Base-by-base conservation (phyloP, 2,888 invertebrate species). In the Troglohyphantes excavatus region DNA sequence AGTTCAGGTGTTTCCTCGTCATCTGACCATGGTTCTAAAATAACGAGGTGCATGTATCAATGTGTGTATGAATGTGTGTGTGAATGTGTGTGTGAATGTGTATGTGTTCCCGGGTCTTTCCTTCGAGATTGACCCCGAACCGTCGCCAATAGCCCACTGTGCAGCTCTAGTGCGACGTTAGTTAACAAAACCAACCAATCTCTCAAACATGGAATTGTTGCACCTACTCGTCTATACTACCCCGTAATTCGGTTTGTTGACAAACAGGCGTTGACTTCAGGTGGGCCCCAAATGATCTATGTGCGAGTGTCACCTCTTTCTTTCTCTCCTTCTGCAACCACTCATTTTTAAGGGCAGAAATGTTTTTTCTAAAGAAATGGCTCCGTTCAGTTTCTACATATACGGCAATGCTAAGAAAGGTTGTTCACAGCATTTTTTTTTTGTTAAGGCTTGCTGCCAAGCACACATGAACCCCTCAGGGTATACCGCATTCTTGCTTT, bases 331-430 rank as follows among this genome's bases (percentile, higher is more conserved):
- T 59, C 76, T 70, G 39, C 23, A 59, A 67, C 23, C 26, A 17
- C 27, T 68, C 53, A 33, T 68, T 68, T 76, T 67, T 29, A 17
- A 67, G 68, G 68, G 75, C 67, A 27, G 83, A 53, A 33, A 39
- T 46, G 23, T 76, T 85, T 85, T 85, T 85, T 85, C 33, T 73
- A n/a, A 67, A 43, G 78, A 78, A 70, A 70, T 43, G 68, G 23
- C 39, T 53, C 59, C 61, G 26, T 86, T 63, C 26, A 27, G 27
- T 43, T 61, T 27, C 19, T 72, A 13, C 63, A 59, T 72, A 68
- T 72, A 63, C 17, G 59, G 70, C 70, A 59, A 72, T 53, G 53
- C 39, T 67, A 63, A 21, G 33, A 59, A 59, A 72, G 33, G 19
- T 29, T 82, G 70, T 82, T 82, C 26, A 53, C 75, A 19, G 75